Conservation (phyloP, 2,113 vertebrate genomes). For the Phylloscopus trochilus region DNA sequence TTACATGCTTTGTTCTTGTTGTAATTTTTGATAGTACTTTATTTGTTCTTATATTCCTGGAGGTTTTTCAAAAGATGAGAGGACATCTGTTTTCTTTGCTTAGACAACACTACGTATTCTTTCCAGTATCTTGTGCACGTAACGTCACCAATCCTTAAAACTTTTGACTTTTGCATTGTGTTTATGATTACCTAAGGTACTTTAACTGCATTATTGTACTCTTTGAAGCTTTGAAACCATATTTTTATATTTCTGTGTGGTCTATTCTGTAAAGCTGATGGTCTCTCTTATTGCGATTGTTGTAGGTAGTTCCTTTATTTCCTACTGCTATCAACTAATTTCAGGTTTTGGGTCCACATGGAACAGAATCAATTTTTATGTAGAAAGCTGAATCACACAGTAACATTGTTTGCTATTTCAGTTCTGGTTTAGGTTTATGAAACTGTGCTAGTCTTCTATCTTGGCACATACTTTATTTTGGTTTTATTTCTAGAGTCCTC, state of each 20-base stretch:
- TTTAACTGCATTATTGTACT: neutral
- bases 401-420: neutral
- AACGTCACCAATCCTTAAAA: neutral
- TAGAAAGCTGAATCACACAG: neutral
- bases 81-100: neutral
- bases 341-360: neutral
- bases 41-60: neutral
- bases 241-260: neutral
- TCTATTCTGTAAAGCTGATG: neutral
- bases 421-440: neutral
- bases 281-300: neutral
- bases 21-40: neutral
- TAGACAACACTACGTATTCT: neutral
- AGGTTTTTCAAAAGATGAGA: neutral
- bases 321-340: neutral
- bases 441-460: neutral
- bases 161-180: neutral
- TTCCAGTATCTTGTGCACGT: neutral
- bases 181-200: neutral
- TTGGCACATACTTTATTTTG: neutral
- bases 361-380: neutral
- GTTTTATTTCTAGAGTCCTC: neutral
- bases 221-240: neutral
- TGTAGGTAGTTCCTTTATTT: neutral
- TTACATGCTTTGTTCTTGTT: neutral